These are phyloP conservation scores for Polymixis lichenea DNA, from an alignment of 2,888 invertebrate species.

Conservation along the genomic window DNA sequence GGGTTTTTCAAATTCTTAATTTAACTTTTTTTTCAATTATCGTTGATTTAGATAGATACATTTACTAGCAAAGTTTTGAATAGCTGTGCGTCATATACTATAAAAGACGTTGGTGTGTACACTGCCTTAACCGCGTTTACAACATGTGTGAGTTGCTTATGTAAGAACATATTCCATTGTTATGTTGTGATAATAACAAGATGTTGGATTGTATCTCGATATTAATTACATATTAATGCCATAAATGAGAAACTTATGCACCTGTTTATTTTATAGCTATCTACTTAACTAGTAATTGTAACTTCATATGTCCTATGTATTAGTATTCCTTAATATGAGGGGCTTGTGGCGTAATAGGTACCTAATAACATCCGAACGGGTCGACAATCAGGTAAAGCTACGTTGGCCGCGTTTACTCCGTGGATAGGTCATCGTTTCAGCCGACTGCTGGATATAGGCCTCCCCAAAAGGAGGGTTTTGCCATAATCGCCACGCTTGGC, in stretches of 20 bases:
- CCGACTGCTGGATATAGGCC: no score
- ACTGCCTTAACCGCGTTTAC: slow-evolving; percentile 5
- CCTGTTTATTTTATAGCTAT: not conserved
- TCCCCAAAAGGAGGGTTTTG: no score
- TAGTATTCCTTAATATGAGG: not conserved
- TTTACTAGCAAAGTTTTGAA: not conserved
- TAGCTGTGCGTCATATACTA: not conserved
- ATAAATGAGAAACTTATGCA: not conserved
- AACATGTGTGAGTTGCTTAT: slow-evolving; percentile 49
- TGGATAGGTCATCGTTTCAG: no score
- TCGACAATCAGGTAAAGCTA: no score
- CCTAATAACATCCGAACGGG: no score
- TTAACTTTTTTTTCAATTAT: no score
- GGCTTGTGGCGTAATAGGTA: no score
- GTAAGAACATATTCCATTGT: slow-evolving; percentile 42
- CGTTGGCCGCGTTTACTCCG: no score
- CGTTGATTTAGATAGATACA: no score
- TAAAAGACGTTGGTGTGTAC: not conserved
- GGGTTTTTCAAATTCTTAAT: no score
- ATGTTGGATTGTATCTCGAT: slow-evolving; percentile 32
- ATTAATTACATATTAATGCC: slow-evolving; percentile 22
- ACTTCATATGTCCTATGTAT: no score
- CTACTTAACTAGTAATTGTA: not conserved
- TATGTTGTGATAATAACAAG: slow-evolving; percentile 31
- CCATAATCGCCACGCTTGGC: no score